These are phyloP conservation scores for Xanthia togata DNA, from an alignment of 2,888 invertebrate species.

Conservation along the genomic window DNA sequence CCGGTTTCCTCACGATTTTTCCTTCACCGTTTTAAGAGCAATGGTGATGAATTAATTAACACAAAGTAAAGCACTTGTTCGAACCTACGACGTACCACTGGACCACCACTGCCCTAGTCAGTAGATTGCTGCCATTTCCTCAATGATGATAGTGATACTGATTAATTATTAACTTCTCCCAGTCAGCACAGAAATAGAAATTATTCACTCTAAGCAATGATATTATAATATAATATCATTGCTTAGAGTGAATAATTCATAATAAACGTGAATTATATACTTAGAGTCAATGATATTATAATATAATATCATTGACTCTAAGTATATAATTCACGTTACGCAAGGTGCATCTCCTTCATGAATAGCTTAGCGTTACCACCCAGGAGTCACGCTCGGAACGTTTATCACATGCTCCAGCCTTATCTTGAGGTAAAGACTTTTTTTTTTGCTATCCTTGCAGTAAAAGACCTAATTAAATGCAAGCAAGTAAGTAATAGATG, in stretches of 20 bases:
- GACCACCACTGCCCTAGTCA: too few relatives aligned
- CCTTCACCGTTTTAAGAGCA: too few relatives aligned
- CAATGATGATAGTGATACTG: background rate
- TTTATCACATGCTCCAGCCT: constrained; percentile 43
- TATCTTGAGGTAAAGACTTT: constrained; percentile 19
- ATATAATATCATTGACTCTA: constrained; percentile 7
- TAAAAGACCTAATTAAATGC: too few relatives aligned
- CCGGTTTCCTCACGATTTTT: too few relatives aligned
- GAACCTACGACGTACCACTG: too few relatives aligned
- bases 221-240: too few relatives aligned
- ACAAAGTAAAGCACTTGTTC: too few relatives aligned
- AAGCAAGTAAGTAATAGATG: too few relatives aligned
- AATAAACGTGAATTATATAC: too few relatives aligned
- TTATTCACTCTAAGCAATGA: constrained; percentile 17
- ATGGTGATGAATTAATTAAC: too few relatives aligned
- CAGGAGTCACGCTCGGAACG: constrained; percentile 47
- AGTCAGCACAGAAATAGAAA: background rate
- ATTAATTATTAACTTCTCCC: background rate
- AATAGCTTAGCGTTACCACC: constrained; percentile 22
- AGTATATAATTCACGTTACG: background rate
- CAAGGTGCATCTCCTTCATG: constrained; percentile 18
- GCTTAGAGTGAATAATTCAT: too few relatives aligned
- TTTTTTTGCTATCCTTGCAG: constrained; percentile 16
- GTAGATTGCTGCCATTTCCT: background rate
- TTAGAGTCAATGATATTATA: too few relatives aligned